Conservation (phyloP, 2,888 invertebrate species). For the Sphaerophoria taeniata region DNA sequence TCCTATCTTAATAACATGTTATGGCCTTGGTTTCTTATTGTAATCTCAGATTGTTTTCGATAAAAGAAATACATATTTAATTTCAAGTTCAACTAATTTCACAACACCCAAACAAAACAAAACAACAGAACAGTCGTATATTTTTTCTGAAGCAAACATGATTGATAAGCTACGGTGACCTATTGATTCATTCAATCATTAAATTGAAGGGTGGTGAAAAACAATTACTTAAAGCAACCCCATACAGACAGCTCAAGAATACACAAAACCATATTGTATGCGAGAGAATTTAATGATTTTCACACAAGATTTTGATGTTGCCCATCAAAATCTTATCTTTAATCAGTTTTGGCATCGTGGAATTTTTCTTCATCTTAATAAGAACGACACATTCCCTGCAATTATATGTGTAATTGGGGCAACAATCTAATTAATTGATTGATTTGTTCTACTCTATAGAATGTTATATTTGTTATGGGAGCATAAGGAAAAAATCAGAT, state of each 20-base stretch:
- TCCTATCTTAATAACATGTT: too few species aligned
- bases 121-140: background rate
- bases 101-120: too few species aligned
- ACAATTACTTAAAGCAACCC: slow-evolving; percentile 26
- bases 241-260: background rate
- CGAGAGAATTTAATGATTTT: slow-evolving; percentile 53
- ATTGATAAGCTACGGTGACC: slow-evolving; percentile 32
- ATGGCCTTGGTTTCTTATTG: too few species aligned
- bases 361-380: slow-evolving; percentile 26
- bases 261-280: slow-evolving; percentile 53
- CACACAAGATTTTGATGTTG: slow-evolving; percentile 37
- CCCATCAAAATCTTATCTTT: slow-evolving; percentile 57
- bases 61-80: too few species aligned
- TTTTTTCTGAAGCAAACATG: slow-evolving; percentile 16
- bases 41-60: too few species aligned
- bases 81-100: too few species aligned
- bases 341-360: slow-evolving; percentile 34
- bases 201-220: slow-evolving; percentile 21
- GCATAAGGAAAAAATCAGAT: background rate
- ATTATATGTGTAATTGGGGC: slow-evolving; percentile 66
- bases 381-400: slow-evolving; percentile 62
- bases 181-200: slow-evolving; percentile 22
- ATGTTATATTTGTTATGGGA: slow-evolving; percentile 57
- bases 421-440: slow-evolving; percentile 73
- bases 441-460: slow-evolving; percentile 49